These are phyloP conservation scores for Zaprionus tsacasi DNA, from an alignment of 1,140 invertebrate genomes.

Conservation along the genomic window DNA sequence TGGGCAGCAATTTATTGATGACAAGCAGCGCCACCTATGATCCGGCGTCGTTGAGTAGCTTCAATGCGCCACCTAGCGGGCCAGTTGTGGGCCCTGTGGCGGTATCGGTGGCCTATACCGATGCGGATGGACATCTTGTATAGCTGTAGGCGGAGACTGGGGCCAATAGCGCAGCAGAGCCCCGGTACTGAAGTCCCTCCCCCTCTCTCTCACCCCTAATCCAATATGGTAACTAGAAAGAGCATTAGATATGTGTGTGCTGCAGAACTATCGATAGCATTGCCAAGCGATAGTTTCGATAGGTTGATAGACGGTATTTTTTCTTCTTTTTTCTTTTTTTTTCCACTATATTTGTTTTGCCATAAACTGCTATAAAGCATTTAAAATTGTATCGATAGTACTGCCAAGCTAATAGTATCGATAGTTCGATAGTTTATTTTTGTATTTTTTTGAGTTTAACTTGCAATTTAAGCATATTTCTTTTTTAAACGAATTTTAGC, in stretches of 20 bases:
- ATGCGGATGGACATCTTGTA: constrained; percentile 83
- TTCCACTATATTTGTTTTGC: too few relatives aligned
- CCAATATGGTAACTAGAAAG: not conserved
- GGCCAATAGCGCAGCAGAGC: constrained; percentile 35
- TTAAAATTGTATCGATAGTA: too few relatives aligned
- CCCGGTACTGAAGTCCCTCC: constrained; percentile 58
- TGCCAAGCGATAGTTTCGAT: constrained; percentile 1
- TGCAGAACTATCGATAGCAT: constrained; percentile 1
- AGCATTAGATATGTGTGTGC: not conserved
- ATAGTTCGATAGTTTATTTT: too few relatives aligned
- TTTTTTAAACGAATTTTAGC: not conserved
- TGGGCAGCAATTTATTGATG: constrained; percentile 81
- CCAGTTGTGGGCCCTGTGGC: constrained; percentile 35
- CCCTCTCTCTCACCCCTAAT: not conserved
- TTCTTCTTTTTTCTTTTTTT: too few relatives aligned
- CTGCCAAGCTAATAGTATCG: too few relatives aligned
- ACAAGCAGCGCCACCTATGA: constrained; percentile 77
- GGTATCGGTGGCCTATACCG: constrained; percentile 75
- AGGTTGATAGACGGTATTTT: not conserved
- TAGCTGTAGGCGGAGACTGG: constrained; percentile 81
- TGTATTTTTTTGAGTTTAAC: too few relatives aligned
- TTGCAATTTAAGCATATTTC: not conserved
- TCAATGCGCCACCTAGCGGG: constrained; percentile 47
- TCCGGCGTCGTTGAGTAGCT: constrained; percentile 77
- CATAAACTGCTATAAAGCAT: too few relatives aligned